Evolutionary conservation across 2,797 vertebrate species (phyloP).

Genomic region (Mycteria americana): DNA sequence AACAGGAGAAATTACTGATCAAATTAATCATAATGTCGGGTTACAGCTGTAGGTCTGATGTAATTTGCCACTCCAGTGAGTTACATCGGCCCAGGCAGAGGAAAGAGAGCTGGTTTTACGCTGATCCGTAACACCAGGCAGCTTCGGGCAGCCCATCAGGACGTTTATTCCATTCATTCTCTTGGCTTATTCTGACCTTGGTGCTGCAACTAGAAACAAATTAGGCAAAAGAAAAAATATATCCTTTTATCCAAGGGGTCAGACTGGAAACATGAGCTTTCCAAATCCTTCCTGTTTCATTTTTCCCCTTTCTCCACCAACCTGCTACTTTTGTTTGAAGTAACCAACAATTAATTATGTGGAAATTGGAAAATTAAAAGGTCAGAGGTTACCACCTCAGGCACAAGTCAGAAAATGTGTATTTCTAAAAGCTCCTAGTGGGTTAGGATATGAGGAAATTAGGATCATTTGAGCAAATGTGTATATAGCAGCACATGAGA

Average conservation of each 20-base stretch:
- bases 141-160: constrained; percentile 77
- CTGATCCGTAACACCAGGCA: constrained; percentile 89
- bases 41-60: constrained; percentile 99
- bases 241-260: not conserved
- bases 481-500: not conserved
- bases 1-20: constrained; percentile 99
- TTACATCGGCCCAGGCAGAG: constrained; percentile 94
- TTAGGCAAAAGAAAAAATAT: constrained; percentile 67
- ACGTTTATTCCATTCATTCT: constrained; percentile 80
- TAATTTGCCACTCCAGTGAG: constrained; percentile 99
- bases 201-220: constrained; percentile 74
- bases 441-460: not conserved
- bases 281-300: not conserved
- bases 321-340: constrained; percentile 14
- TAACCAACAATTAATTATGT: constrained; percentile 51
- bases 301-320: constrained; percentile 10
- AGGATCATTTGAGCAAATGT: not conserved
- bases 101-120: constrained; percentile 85
- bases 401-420: not conserved
- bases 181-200: constrained; percentile 79
- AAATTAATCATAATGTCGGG: constrained; percentile 99
- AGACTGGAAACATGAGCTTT: not conserved
- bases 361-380: constrained; percentile 56
- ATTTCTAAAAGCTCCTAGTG: not conserved
- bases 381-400: constrained; percentile 36